Evolutionary conservation across 2,797 vertebrate genomes (phyloP), one percentile per base, ranked within the genome.

Genomic region (Lagodon rhomboides): DNA sequence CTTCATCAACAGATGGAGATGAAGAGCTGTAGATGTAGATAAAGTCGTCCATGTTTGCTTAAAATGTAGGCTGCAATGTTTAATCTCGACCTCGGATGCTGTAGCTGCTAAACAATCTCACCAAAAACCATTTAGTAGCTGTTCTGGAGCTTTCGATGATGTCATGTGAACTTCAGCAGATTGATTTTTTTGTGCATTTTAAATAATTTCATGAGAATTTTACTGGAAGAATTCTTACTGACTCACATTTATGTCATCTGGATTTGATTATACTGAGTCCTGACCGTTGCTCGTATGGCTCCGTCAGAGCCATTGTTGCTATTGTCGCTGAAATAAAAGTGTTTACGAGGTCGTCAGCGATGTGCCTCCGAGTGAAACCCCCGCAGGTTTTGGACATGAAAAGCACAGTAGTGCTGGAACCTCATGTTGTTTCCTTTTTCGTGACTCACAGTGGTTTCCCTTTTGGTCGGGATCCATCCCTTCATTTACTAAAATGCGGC

Each of bases 381-480:
- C 50, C 5, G 1, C 27, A 54, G 43, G 41, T 27, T 46, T 72
- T 27, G 41, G 12, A 75, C 17, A 63, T 75, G 46, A 62, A 75
- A 83, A 60, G 44, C 73, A 50, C 51, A 51, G 44, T 5, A 65
- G 25, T 1, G 0, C 49, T 73, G 12, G 22, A 25, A 16, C 51
- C 20, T 58, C 27, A 12, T n/a, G 56, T 46, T 53, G n/a, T 34
- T 60, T 41, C 53, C 16, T 34, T 70, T 51, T 54, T 67, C 17
- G 54, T 65, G 47, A 62, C 25, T 64, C 11, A 23, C 23, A 5
- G 49, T 58, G 53, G 60, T 72, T 76, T 64, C 17, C 22, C 13
- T 22, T 66, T 25, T 74, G 27, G 49, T 20, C 5, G 20, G 41
- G 13, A 50, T 46, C 59, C 11, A 5, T 61, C 25, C n/a, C n/a